These are phyloP conservation scores for Sinentomon sp. DNA, from an alignment of 2,888 invertebrate species.

Conservation along the genomic window DNA sequence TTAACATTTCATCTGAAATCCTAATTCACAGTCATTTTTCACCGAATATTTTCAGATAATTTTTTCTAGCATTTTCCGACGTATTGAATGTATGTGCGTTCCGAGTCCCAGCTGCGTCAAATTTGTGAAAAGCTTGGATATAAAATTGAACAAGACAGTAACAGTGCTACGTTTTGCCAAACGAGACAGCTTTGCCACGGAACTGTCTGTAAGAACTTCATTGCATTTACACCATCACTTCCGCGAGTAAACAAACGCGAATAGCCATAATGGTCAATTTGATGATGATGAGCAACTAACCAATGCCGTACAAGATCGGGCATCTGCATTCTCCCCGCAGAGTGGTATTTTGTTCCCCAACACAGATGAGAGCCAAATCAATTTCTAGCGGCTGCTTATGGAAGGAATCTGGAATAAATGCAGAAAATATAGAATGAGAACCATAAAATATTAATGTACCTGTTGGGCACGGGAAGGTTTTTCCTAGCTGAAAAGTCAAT, in stretches of 20 bases:
- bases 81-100: too few relatives aligned
- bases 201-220: too few relatives aligned
- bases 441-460: constrained; percentile 2
- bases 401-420: constrained; percentile 39
- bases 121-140: too few relatives aligned
- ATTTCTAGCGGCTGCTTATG: constrained; percentile 67
- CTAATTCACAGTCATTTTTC: too few relatives aligned
- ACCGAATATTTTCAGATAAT: too few relatives aligned
- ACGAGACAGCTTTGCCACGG: too few relatives aligned
- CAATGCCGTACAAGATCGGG: constrained; percentile 69
- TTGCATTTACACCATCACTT: too few relatives aligned
- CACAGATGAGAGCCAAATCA: constrained; percentile 64
- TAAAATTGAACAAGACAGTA: constrained; percentile 12
- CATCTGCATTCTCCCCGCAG: constrained; percentile 48
- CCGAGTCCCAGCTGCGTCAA: too few relatives aligned
- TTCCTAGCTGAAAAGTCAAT: neutral
- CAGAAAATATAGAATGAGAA: constrained; percentile 5
- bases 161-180: too few relatives aligned
- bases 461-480: neutral
- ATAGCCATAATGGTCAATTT: neutral
- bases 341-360: constrained; percentile 70
- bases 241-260: constrained; percentile 1
- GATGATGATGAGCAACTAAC: constrained; percentile 18
- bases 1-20: too few relatives aligned
- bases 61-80: too few relatives aligned